A percentile compares a stretch with the other conserved stretches of the same genome.
These are phyloP conservation scores for Eilema caniola DNA, from an alignment of 2,888 invertebrate genomes.

Conservation along the genomic window DNA sequence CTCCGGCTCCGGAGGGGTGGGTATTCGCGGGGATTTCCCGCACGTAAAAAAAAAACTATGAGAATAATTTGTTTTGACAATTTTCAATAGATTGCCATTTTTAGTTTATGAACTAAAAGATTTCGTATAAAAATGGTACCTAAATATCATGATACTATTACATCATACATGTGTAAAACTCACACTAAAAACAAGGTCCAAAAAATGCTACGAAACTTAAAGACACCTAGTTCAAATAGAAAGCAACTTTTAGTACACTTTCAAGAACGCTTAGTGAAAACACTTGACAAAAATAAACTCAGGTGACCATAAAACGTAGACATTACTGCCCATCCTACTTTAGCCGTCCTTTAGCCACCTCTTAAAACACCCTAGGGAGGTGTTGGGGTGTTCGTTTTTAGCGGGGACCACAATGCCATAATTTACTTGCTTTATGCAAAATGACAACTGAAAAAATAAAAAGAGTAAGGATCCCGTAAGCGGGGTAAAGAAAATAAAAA, in stretches of 20 bases:
- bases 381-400: slow-evolving; percentile 2
- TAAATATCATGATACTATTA: too few relatives aligned
- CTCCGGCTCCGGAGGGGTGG: too few relatives aligned
- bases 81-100: too few relatives aligned
- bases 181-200: too few relatives aligned
- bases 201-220: not conserved
- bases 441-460: slow-evolving; percentile 17
- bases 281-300: slow-evolving; percentile 19
- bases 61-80: too few relatives aligned
- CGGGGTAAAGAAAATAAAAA: not conserved
- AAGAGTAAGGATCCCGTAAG: slow-evolving; percentile 10
- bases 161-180: too few relatives aligned
- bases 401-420: slow-evolving; percentile 11
- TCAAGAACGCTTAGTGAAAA: not conserved
- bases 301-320: slow-evolving; percentile 13
- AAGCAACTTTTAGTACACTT: not conserved
- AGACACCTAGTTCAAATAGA: not conserved
- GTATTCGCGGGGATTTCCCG: too few relatives aligned
- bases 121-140: too few relatives aligned
- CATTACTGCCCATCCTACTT: slow-evolving; percentile 11
- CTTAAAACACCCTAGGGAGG: slow-evolving; percentile 11
- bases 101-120: too few relatives aligned
- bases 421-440: slow-evolving; percentile 18
- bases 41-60: too few relatives aligned
- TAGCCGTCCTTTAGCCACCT: slow-evolving; percentile 12